Conservation (phyloP, 2,888 invertebrate species). For the Leptura quadrifasciata region DNA sequence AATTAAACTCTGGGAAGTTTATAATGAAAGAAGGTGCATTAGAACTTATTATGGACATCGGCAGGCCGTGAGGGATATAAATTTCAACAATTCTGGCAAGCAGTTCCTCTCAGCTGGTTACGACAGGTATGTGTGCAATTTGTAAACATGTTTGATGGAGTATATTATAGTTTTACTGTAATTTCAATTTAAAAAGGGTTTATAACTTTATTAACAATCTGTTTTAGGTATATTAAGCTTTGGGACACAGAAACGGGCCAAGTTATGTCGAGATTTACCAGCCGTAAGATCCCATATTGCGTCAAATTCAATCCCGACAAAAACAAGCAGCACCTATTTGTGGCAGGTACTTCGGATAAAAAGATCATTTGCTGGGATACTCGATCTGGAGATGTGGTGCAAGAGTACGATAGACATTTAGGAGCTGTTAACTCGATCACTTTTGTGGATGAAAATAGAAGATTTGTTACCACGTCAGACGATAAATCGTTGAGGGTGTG, state of each 20-base stretch:
- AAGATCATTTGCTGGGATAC: constrained; percentile 99
- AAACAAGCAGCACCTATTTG: constrained; percentile 97
- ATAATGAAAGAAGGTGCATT: constrained; percentile 93
- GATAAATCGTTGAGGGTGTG: constrained; percentile 99
- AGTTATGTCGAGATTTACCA: constrained; percentile 91
- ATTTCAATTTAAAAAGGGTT: constrained; percentile 34
- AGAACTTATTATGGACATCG: constrained; percentile 97
- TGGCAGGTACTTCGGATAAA: constrained; percentile 98
- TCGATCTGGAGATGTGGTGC: constrained; percentile 76
- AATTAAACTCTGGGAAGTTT: constrained; percentile 99
- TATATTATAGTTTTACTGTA: constrained; percentile 16
- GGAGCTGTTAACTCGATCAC: constrained; percentile 99
- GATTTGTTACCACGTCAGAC: constrained; percentile 99
- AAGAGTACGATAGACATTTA: constrained; percentile 92
- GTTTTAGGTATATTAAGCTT: constrained; percentile 87
- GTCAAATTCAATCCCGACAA: constrained; percentile 98
- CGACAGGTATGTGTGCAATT: constrained; percentile 73
- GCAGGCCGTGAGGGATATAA: constrained; percentile 96
- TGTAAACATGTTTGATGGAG: background rate
- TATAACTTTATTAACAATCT: constrained; percentile 61
- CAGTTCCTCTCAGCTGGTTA: constrained; percentile 94
- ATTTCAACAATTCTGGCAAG: constrained; percentile 95
- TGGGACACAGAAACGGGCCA: constrained; percentile 99
- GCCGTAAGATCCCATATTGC: constrained; percentile 98
- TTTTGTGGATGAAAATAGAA: constrained; percentile 97